Conservation (phyloP, 2,888 invertebrate species). For the Metalampra italica region DNA sequence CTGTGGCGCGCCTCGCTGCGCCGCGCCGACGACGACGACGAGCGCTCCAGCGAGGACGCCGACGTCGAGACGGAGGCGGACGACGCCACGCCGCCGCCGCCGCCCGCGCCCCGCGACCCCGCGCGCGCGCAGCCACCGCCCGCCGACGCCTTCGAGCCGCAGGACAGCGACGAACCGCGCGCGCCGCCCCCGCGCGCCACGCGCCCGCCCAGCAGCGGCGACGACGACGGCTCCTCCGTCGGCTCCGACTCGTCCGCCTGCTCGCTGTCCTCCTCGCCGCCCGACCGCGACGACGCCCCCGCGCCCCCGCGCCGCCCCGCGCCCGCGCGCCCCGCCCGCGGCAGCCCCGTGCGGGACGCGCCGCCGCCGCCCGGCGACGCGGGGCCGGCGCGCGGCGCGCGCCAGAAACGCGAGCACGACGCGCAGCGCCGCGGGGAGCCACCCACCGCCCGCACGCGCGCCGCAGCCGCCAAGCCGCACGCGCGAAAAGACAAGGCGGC, state of each 20-base stretch:
- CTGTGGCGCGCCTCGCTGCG: constrained; percentile 56
- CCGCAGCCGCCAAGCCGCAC: constrained; percentile 18
- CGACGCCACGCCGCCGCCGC: constrained; percentile 11
- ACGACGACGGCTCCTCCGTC: constrained; percentile 34
- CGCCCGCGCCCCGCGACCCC: constrained; percentile 9
- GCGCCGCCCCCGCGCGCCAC: constrained; percentile 8
- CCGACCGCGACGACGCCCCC: constrained; percentile 4
- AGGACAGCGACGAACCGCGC: background rate
- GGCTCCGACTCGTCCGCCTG: constrained; percentile 28
- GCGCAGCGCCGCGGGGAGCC: constrained; percentile 4
- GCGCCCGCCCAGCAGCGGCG: constrained; percentile 24
- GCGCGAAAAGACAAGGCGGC: constrained; percentile 14
- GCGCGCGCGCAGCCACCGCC: constrained; percentile 4
- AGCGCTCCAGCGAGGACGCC: constrained; percentile 47
- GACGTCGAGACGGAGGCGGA: constrained; percentile 38
- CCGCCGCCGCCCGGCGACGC: constrained; percentile 1
- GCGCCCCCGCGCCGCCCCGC: constrained; percentile 12
- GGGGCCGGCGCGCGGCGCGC: constrained; percentile 3
- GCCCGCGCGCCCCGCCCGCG: constrained; percentile 6
- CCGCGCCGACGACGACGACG: constrained; percentile 34
- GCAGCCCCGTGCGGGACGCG: constrained; percentile 6
- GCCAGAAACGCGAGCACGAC: background rate
- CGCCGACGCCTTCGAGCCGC: constrained; percentile 15
- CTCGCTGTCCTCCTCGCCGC: constrained; percentile 10
- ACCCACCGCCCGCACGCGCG: constrained; percentile 1